Evolutionary conservation across 2,888 invertebrate genomes (phyloP).

Genomic region (Tiliacea citrago): DNA sequence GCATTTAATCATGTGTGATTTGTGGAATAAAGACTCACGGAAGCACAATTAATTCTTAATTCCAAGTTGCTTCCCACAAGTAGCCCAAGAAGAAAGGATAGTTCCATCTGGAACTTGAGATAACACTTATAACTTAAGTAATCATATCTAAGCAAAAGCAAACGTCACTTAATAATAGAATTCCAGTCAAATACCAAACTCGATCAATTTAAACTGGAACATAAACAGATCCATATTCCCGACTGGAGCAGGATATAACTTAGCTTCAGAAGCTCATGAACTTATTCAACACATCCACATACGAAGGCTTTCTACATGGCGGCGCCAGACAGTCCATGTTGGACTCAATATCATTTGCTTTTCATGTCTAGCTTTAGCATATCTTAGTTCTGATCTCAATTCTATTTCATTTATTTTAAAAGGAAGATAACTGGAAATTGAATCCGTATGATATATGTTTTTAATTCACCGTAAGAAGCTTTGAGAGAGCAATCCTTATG

Average conservation of each 20-base stretch:
- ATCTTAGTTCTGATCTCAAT: slow-evolving; percentile 39
- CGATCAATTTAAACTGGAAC: slow-evolving; percentile 19
- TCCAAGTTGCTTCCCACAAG: slow-evolving; percentile 2
- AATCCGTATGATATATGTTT: slow-evolving; percentile 16
- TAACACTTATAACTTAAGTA: neutral
- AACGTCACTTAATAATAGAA: neutral
- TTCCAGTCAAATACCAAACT: neutral
- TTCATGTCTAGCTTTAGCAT: slow-evolving; percentile 41
- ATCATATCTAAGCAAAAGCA: neutral
- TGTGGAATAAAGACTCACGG: slow-evolving; percentile 5
- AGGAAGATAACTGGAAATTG: slow-evolving; percentile 1
- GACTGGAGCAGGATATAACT: slow-evolving; percentile 16
- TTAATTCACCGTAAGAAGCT: slow-evolving; percentile 9
- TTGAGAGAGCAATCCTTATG: slow-evolving; percentile 6
- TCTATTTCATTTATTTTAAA: slow-evolving; percentile 28
- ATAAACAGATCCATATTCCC: neutral
- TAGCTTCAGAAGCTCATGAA: neutral
- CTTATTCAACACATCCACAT: slow-evolving; percentile 18
- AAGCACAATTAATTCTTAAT: neutral
- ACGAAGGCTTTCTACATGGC: slow-evolving; percentile 1
- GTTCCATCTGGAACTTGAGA: neutral
- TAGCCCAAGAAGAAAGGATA: neutral
- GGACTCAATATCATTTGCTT: slow-evolving; percentile 30
- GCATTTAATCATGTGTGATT: slow-evolving; percentile 19
- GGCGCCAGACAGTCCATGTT: slow-evolving; percentile 44